Evolutionary conservation across 2,113 vertebrate genomes (phyloP), one percentile per base, ranked within the genome.

Genomic region (Pampusana beccarii): DNA sequence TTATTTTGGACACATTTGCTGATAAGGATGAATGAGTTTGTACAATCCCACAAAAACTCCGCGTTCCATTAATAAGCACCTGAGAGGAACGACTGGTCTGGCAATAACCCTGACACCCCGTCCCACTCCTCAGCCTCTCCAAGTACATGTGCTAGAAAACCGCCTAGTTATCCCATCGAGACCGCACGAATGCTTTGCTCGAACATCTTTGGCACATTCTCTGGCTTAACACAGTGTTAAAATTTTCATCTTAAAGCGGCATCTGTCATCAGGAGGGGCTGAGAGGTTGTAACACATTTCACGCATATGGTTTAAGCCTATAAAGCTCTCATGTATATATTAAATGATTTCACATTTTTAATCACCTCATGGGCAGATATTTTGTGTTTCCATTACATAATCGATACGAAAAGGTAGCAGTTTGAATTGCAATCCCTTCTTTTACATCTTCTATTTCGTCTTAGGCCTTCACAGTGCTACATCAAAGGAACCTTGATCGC

Each of bases 1-100:
- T 93, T 54, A 21, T 85, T 97, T 92, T 56, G 93, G 96, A 88
- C 92, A 82, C 54, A 3, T 67, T 88, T 96, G 92, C 94, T 93
- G 95, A 94, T 91, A 87, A 93, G 94, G 82, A 80, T 16, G 10
- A 57, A 36, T 9, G 77, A 62, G 42, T 84, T 82, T 31, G 78
- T 29, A 50, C 90, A 57, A 88, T 91, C 93, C 94, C 88, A 21
- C 87, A 87, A 96, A 86, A 94, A 51, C 88, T 87, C 71, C 48
- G 51, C 6, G 2, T 85, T 88, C 80, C 54, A 78, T 74, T 75
- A 90, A 51, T 44, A 91, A 69, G 87, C 72, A 73, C 74, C 66
- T 31, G 61, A 72, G 81, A 88, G 71, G 75, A 74, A 13, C 0
- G 4, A 40, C 90, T 7, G 31, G 61, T 38, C 91, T 88, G 72